Evolutionary conservation across 2,888 invertebrate species (phyloP).

Genomic region (Nematopogon swammerdamellus): DNA sequence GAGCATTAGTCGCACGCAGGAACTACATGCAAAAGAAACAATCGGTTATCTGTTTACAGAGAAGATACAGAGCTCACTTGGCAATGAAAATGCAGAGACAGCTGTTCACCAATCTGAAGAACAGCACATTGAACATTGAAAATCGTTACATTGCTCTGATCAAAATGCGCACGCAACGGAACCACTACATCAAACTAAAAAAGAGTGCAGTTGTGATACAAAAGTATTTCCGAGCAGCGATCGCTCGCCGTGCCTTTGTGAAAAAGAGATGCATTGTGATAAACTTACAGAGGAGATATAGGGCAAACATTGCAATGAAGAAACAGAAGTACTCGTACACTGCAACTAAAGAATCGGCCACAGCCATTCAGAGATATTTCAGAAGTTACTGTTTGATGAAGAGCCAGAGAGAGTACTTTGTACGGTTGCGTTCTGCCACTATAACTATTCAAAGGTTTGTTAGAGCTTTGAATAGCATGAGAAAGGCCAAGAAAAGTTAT

Average conservation of each 20-base stretch:
- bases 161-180: conserved; percentile 27
- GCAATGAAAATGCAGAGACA: conserved; percentile 15
- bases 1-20: conserved; percentile 6
- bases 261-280: conserved; percentile 25
- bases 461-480: conserved; percentile 17
- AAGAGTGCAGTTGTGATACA: conserved; percentile 39
- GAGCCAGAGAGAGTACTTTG: conserved; percentile 17
- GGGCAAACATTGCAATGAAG: conserved; percentile 34
- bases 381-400: conserved; percentile 31
- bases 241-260: conserved; percentile 31
- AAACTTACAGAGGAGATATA: conserved; percentile 47
- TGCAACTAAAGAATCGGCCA: conserved; percentile 26
- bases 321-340: conserved; percentile 30
- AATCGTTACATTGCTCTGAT: conserved; percentile 24
- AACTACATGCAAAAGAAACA: conserved; percentile 7
- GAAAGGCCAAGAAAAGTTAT: no score
- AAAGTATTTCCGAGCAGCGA: conserved; percentile 36
- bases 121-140: conserved; percentile 23
- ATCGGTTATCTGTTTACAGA: conserved; percentile 17
- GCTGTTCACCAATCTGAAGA: conserved; percentile 20
- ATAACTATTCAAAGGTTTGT: conserved; percentile 21
- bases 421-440: no score
- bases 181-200: conserved; percentile 25
- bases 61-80: conserved; percentile 17
- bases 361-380: conserved; percentile 46